These are phyloP conservation scores for Bovichtus diacanthus DNA, from an alignment of 2,797 vertebrate species.

Conservation along the genomic window DNA sequence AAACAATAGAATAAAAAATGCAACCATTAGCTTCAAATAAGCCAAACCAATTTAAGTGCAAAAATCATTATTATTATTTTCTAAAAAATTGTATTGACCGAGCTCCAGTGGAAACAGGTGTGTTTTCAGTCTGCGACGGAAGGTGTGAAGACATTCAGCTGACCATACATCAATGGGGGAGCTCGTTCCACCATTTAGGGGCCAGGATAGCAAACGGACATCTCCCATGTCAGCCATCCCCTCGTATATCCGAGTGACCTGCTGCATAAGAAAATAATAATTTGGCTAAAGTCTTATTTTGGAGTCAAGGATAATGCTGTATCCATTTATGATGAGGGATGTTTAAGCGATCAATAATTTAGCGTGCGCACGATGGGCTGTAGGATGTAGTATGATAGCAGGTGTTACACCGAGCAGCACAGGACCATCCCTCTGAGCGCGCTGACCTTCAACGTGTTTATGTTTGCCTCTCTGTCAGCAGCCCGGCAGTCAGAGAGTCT, in stretches of 20 bases:
- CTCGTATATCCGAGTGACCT: background rate
- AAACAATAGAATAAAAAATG: too few relatives aligned
- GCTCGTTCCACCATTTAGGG: too few relatives aligned
- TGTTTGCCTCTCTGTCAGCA: conserved; percentile 35
- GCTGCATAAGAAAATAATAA: background rate
- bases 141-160: too few relatives aligned
- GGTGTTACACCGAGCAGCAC: conserved; percentile 12
- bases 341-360: conserved; percentile 23
- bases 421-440: background rate
- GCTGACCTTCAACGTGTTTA: conserved; percentile 68
- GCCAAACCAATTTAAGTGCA: too few relatives aligned
- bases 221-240: too few relatives aligned
- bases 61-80: too few relatives aligned
- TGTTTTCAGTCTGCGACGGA: too few relatives aligned
- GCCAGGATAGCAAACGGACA: too few relatives aligned
- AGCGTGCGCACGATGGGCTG: conserved; percentile 11
- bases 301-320: conserved; percentile 29
- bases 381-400: conserved; percentile 33
- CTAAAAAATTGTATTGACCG: too few relatives aligned
- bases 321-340: conserved; percentile 38
- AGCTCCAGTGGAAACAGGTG: too few relatives aligned
- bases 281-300: background rate
- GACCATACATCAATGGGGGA: too few relatives aligned
- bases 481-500: conserved; percentile 18
- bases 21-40: too few relatives aligned